Evolutionary conservation across 2,113 vertebrate genomes (phyloP).

Genomic region (Podarcis cretensis): DNA sequence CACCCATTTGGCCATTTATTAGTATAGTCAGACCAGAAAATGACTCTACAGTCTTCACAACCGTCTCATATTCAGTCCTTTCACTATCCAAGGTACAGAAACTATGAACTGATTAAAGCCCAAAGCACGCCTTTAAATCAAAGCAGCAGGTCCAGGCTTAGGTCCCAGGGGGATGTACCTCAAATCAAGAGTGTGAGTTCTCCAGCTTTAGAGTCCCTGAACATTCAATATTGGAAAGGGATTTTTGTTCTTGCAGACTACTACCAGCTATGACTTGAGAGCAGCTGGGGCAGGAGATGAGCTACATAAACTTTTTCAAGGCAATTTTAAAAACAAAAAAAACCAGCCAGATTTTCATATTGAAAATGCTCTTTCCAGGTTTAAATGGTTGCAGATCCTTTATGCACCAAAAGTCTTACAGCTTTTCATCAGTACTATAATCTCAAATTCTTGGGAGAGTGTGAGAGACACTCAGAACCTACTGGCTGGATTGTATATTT

Average conservation of each 20-base stretch:
- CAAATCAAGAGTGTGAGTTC: neutral
- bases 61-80: neutral
- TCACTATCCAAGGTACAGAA: neutral
- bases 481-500: neutral
- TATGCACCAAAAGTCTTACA: neutral
- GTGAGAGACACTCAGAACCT: no score
- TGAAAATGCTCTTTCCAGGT: neutral
- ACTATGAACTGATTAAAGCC: neutral
- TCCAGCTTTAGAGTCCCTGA: slow-evolving; percentile 15
- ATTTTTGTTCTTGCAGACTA: neutral
- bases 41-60: neutral
- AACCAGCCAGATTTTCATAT: neutral
- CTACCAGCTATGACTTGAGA: neutral
- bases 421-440: neutral
- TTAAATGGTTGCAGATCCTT: neutral
- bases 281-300: neutral
- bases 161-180: neutral
- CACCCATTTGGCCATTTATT: slow-evolving; percentile 36
- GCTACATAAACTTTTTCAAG: neutral
- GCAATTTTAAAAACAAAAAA: no score
- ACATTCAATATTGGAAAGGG: neutral
- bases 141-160: neutral
- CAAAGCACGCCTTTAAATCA: neutral
- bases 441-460: neutral
- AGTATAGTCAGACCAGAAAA: slow-evolving; percentile 7